Percentiles rank a stretch among this genome's conserved stretches.
Evolutionary conservation across 2,113 vertebrate genomes (phyloP).

Genomic region (Carettochelys insculpta): DNA sequence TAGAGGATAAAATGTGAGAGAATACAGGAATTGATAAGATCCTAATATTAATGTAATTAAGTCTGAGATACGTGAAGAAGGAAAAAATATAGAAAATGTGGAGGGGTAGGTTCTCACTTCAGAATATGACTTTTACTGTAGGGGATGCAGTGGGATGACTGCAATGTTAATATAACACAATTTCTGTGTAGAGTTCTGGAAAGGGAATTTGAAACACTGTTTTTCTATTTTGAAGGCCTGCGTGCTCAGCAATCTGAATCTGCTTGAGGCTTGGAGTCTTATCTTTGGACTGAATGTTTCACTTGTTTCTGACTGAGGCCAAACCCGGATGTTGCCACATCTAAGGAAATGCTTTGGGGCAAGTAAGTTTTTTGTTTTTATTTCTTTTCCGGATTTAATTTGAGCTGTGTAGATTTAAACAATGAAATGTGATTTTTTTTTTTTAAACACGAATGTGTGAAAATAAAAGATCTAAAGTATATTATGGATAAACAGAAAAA

Average conservation of each 20-base stretch:
- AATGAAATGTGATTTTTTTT: not conserved
- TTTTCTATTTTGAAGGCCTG: not conserved
- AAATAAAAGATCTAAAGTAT: not conserved
- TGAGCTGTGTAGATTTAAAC: not conserved
- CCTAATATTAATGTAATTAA: not conserved
- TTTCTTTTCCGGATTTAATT: not conserved
- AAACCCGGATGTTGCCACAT: not conserved
- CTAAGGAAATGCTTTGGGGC: not conserved
- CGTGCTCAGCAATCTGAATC: not conserved
- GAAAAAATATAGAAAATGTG: not conserved
- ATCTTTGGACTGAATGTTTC: not conserved
- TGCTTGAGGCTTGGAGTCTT: not conserved
- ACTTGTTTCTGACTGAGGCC: not conserved
- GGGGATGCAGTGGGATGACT: not conserved
- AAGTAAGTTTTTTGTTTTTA: not conserved
- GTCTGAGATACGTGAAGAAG: not conserved
- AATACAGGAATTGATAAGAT: not conserved
- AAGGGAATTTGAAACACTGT: not conserved
- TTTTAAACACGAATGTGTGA: not conserved
- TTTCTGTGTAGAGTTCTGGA: not conserved
- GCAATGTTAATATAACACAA: not conserved
- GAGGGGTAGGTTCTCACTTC: not conserved
- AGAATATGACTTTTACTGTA: not conserved
- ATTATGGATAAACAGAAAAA: not conserved
- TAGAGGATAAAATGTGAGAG: not conserved